Conservation (phyloP, 2,113 vertebrate genomes). For the Oenanthe oenanthe region DNA sequence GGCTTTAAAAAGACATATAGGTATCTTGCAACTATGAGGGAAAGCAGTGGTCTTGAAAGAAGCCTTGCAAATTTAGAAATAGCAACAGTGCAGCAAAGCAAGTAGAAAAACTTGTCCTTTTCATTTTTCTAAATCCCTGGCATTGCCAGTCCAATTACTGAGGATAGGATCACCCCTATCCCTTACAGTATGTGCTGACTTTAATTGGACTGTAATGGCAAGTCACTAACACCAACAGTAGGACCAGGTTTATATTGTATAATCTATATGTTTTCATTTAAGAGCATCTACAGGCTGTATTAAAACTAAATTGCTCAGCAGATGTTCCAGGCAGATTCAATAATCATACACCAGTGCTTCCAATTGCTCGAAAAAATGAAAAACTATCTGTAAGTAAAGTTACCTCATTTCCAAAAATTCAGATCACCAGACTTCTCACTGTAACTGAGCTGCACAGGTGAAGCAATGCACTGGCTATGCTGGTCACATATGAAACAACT, state of each 20-base stretch:
- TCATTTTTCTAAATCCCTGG: neutral
- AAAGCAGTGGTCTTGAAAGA: neutral
- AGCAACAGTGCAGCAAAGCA: neutral
- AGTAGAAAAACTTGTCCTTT: neutral
- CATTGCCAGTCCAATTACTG: neutral
- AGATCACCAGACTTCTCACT: no score
- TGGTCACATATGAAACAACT: neutral
- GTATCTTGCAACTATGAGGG: neutral
- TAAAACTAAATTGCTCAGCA: neutral
- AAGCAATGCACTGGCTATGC: neutral
- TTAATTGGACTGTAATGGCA: neutral
- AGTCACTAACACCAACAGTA: neutral
- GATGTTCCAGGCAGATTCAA: conserved; percentile 19
- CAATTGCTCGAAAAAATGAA: neutral
- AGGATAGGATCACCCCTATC: neutral
- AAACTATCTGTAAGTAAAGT: neutral
- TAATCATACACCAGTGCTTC: neutral
- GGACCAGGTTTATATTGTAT: neutral
- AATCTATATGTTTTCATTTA: neutral
- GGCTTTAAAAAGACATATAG: neutral
- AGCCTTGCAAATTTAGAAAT: neutral
- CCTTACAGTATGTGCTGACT: neutral
- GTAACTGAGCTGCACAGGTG: neutral
- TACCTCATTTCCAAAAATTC: neutral
- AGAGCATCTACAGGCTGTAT: neutral